These are phyloP conservation scores for Echiichthys vipera DNA, from an alignment of 2,797 vertebrate species.

Conservation along the genomic window DNA sequence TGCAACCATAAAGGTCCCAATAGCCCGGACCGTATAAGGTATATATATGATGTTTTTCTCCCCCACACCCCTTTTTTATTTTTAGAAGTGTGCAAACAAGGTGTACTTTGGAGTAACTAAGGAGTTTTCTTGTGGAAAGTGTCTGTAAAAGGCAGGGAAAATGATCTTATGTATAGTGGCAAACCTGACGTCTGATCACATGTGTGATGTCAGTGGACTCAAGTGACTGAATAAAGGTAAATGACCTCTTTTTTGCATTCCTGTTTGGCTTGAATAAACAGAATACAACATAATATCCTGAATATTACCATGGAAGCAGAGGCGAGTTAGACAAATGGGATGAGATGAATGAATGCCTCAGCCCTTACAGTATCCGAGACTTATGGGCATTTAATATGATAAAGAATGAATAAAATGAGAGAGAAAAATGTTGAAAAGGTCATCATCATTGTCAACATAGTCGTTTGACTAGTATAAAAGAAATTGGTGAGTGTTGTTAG, in stretches of 20 bases:
- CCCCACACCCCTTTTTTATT: conserved; percentile 21
- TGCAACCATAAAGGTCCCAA: conserved; percentile 63
- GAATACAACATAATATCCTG: conserved; percentile 38
- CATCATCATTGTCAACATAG: too few species aligned
- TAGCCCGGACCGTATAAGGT: conserved; percentile 42
- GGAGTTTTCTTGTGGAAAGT: conserved; percentile 24
- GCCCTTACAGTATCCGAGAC: conserved; percentile 8
- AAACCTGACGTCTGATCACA: conserved; percentile 34
- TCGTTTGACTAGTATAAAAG: too few species aligned
- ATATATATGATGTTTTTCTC: conserved; percentile 38
- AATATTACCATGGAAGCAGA: conserved; percentile 52
- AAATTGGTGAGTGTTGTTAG: too few species aligned
- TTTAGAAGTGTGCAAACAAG: conserved; percentile 52
- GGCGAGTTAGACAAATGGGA: conserved; percentile 22
- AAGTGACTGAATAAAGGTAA: conserved; percentile 28
- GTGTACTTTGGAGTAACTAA: conserved; percentile 26
- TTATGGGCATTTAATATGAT: background rate
- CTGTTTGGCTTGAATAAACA: conserved; percentile 37
- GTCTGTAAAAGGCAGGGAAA: conserved; percentile 2
- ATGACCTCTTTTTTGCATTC: conserved; percentile 30
- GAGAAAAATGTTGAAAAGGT: background rate
- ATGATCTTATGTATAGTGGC: conserved; percentile 6
- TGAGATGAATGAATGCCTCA: conserved; percentile 17
- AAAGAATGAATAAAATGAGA: background rate
- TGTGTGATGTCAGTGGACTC: conserved; percentile 10